Percentiles rank a stretch among this genome's conserved stretches.
phyloP scores from a whole-genome alignment of 2,888 invertebrate species.

The Polydrusus tereticollis region DNA sequence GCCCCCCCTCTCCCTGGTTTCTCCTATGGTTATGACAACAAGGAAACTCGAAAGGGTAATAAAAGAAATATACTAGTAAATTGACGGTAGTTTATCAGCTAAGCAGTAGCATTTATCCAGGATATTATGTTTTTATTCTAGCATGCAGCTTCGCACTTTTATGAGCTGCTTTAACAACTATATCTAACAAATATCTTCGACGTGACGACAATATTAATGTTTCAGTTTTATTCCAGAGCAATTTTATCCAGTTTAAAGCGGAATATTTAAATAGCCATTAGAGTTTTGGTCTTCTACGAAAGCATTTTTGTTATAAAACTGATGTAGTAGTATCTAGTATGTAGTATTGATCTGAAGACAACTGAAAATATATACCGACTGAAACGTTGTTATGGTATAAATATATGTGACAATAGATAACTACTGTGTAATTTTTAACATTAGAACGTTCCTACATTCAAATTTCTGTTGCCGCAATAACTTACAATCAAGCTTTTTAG shows the following conservation, averaged over 20 bases:
- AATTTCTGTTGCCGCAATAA: not conserved
- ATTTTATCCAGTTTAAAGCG: constrained; percentile 36
- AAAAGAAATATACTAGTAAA: not conserved
- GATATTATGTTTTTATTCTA: constrained; percentile 39
- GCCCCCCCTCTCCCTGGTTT: too few relatives aligned
- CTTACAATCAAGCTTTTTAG: not conserved
- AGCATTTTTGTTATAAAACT: too few relatives aligned
- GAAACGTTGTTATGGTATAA: too few relatives aligned
- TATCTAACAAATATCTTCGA: constrained; percentile 48
- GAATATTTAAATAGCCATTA: constrained; percentile 38
- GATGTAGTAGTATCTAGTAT: too few relatives aligned
- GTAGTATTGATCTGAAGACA: too few relatives aligned
- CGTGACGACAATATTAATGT: constrained; percentile 44
- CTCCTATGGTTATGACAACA: too few relatives aligned
- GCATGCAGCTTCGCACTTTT: constrained; percentile 48
- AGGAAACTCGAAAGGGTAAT: not conserved
- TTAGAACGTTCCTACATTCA: too few relatives aligned
- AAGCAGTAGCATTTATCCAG: constrained; percentile 6
- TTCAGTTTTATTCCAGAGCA: constrained; percentile 38
- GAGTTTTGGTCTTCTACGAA: not conserved
- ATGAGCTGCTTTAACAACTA: constrained; percentile 47
- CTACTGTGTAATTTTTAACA: too few relatives aligned
- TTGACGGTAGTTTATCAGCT: not conserved
- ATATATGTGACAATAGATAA: too few relatives aligned
- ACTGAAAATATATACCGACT: too few relatives aligned